These are phyloP conservation scores for Gerris buenoi DNA, from an alignment of 1,140 invertebrate species.

Conservation along the genomic window DNA sequence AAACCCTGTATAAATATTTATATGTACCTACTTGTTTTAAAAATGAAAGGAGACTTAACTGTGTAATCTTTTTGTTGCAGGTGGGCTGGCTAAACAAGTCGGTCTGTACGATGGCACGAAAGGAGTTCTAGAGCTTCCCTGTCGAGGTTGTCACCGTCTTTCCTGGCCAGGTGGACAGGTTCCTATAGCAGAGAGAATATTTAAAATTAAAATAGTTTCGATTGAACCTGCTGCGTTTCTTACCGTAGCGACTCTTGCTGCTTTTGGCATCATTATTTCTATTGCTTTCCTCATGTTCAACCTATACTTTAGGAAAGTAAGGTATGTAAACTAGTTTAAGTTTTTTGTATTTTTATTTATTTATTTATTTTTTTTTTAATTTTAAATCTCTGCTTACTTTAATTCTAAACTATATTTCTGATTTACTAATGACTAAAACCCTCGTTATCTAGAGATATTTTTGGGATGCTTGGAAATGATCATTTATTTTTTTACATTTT, in stretches of 20 bases:
- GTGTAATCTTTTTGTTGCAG: conserved; percentile 39
- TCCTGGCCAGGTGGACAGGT: conserved; percentile 57
- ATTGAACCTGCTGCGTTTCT: conserved; percentile 60
- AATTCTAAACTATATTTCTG: no score
- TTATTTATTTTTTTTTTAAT: no score
- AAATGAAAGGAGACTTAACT: no score
- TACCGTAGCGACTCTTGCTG: conserved; percentile 48
- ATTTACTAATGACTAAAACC: no score
- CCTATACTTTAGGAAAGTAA: conserved; percentile 67
- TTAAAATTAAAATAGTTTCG: conserved; percentile 50
- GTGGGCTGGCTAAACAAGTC: conserved; percentile 46
- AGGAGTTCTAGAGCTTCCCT: conserved; percentile 48
- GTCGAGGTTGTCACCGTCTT: conserved; percentile 47
- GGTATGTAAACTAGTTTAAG: no score
- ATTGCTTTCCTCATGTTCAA: conserved; percentile 70
- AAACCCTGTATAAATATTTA: no score
- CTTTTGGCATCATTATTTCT: conserved; percentile 59
- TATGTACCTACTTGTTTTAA: no score
- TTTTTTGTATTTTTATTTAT: no score
- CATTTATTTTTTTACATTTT: no score
- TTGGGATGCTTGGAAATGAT: no score
- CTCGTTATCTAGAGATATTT: no score
- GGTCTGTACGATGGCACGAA: conserved; percentile 57
- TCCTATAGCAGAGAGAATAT: conserved; percentile 56
- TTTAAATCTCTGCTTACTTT: no score